Base-by-base conservation (phyloP, 1,140 invertebrate species). In the Caenorhabditis briggsae region DNA sequence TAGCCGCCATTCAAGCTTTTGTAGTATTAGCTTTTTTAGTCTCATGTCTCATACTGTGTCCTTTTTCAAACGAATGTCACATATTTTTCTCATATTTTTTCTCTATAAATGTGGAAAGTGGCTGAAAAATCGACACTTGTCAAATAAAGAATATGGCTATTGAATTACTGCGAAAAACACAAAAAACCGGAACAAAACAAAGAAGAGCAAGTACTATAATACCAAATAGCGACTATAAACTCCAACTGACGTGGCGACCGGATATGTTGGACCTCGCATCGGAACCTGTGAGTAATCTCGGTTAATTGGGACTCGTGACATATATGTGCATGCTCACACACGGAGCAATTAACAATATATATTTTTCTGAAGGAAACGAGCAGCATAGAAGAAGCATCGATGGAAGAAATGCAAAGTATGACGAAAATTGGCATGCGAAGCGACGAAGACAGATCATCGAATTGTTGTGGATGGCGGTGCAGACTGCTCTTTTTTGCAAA, bases 221-320 rank as follows among this genome's bases (percentile, higher is more conserved):
- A 33, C 33, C 33, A 33, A 33, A n/a, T 2, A 18, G 5, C 64
- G 23, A 12, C 20, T 50, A 50, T 5, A 78, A 11, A 50, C 46
- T 78, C 33, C 46, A 50, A 78, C 46, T 50, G 70, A 78, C 70
- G 70, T 78, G 70, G 46, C 43, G 43, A 78, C 70, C 70, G 70
- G 43, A 78, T 70, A 70, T 70, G n/a, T 70, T 70, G 64, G 33
- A 70, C 20, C 8, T 16, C 18, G 64, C 64, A 43, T 78, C 70
- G 43, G 70, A 78, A 50, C 70, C 50, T 14, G 70, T 78, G 70
- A 78, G 70, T 50, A 78, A 78, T 78, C 70, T 46, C 70, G 46
- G 46, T 78, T 78, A 78, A 78, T 78, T 78, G 70, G 59, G 70
- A 78, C 70, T 78, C 70, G 70, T 78, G 70, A 78, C 70, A 50